Evolutionary conservation across 2,797 vertebrate genomes (phyloP), one percentile per base, ranked within the genome.

Genomic region (Anabas testudineus): DNA sequence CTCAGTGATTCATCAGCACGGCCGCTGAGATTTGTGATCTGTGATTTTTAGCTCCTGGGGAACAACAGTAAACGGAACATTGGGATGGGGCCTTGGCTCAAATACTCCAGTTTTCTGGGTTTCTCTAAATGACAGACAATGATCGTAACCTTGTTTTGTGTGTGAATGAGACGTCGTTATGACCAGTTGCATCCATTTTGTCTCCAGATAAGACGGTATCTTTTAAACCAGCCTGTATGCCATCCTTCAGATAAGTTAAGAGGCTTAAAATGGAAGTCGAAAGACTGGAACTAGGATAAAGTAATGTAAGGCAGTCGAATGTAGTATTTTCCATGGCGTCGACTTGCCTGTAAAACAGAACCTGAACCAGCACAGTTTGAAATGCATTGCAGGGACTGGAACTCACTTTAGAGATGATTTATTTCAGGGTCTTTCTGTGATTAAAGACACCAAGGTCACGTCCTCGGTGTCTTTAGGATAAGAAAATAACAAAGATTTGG

Each of bases 1-100:
- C 52, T n/a, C 41, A 14, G 55, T 74, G 64, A 77, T 61, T 84
- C 82, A 74, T 36, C 49, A 41, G 46, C n/a, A n/a, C 43, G 22
- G 63, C 19, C 13, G 9, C 61, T 21, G 32, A 8, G 18, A 77
- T 13, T 76, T 62, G 63, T 62, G 71, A 75, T 61, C 75, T 46
- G 18, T 56, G 49, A 32, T 47, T 66, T 19, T 12, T 5, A 14
- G 32, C 37, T n/a, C n/a, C n/a, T n/a, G n/a, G n/a, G n/a, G n/a
- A n/a, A 36, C 49, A 30, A 7, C 46, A 32, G 60, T 16, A 42
- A 46, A 43, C 12, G 10, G 16, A 46, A 45, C 30, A n/a, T 45
- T 0, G 36, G 43, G 12, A n/a, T n/a, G n/a, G n/a, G n/a, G n/a
- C n/a, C n/a, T n/a, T n/a, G n/a, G n/a, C n/a, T n/a, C n/a, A n/a